Conservation (phyloP, 2,888 invertebrate genomes). For the Calephelis perditalis region DNA sequence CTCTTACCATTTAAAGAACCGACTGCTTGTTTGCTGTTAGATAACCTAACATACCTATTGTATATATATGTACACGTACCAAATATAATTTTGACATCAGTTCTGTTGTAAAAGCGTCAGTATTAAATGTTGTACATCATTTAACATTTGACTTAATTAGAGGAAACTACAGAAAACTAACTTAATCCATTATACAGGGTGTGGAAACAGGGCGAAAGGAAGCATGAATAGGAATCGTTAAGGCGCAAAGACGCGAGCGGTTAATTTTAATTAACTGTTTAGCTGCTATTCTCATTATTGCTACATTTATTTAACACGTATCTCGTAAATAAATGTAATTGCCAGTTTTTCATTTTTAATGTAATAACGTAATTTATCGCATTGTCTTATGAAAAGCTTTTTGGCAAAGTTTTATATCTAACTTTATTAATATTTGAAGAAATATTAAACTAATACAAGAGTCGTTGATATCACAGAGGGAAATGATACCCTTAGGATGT, state of each 20-base stretch:
- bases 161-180: slow-evolving; percentile 7
- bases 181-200: slow-evolving; percentile 2
- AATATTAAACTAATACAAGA: too few relatives aligned
- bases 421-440: too few relatives aligned
- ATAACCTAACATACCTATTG: too few relatives aligned
- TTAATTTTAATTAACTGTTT: slow-evolving; percentile 7
- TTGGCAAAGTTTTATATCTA: too few relatives aligned
- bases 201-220: neutral
- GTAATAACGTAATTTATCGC: neutral
- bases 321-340: neutral
- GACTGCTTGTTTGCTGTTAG: too few relatives aligned
- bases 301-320: neutral
- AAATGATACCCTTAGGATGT: too few relatives aligned
- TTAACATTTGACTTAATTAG: slow-evolving; percentile 6
- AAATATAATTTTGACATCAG: too few relatives aligned
- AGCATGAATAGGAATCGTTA: slow-evolving; percentile 8
- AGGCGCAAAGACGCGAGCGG: slow-evolving; percentile 6
- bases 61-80: too few relatives aligned
- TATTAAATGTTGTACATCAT: neutral
- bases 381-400: too few relatives aligned
- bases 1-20: too few relatives aligned
- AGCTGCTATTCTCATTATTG: slow-evolving; percentile 6
- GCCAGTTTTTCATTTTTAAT: neutral
- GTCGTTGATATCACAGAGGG: too few relatives aligned
- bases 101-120: too few relatives aligned